These are phyloP conservation scores for Pheucticus melanocephalus DNA, from an alignment of 2,113 vertebrate species.

Conservation along the genomic window DNA sequence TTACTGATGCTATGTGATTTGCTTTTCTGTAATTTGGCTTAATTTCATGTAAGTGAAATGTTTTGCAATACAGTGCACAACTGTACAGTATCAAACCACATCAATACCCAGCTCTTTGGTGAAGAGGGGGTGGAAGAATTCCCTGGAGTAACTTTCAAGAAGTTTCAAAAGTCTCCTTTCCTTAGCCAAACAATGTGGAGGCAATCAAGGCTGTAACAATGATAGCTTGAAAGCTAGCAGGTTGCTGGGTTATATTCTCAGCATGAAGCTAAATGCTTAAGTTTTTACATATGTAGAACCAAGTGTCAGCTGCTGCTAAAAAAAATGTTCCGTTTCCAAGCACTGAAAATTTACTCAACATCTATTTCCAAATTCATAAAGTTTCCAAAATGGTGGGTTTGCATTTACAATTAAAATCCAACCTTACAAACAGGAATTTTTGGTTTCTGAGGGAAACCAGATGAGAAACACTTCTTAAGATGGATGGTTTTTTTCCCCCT, in stretches of 20 bases:
- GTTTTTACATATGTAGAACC: not conserved
- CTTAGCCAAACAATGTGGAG: not conserved
- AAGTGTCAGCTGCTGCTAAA: not conserved
- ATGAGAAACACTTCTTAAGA: not conserved
- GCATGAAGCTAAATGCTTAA: not conserved
- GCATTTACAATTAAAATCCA: conserved; percentile 1
- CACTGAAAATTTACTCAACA: not conserved
- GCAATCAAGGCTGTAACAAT: not conserved
- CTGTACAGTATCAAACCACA: not conserved
- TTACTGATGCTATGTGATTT: not conserved
- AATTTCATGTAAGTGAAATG: not conserved
- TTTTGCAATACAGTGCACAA: not conserved
- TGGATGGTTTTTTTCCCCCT: not conserved
- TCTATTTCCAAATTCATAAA: not conserved
- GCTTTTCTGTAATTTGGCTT: not conserved
- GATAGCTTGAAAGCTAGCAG: not conserved
- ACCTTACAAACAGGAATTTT: not conserved
- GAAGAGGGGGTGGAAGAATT: not conserved
- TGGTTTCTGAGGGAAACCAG: not conserved
- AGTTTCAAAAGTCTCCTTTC: not conserved
- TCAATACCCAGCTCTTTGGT: not conserved
- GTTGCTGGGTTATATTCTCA: not conserved
- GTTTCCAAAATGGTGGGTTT: not conserved
- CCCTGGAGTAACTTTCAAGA: not conserved
- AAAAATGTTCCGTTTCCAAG: not conserved